These are phyloP conservation scores for Ailurus styani DNA, from an alignment of 2,113 vertebrate genomes.

Conservation along the genomic window DNA sequence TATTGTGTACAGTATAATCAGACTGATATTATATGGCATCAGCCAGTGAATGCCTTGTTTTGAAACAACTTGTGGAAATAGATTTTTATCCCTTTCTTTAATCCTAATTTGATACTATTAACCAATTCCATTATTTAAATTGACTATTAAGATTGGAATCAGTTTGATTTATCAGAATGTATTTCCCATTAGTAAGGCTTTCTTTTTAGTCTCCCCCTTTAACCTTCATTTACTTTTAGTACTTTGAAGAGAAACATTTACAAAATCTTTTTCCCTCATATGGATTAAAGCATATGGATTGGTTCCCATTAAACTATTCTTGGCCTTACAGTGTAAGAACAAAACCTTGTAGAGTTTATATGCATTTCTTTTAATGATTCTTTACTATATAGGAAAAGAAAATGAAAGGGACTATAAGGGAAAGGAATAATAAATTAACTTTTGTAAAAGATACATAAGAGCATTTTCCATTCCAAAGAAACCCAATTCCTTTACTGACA, in stretches of 20 bases:
- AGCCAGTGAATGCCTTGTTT: slow-evolving; percentile 69
- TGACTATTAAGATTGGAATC: slow-evolving; percentile 68
- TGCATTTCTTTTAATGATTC: neutral
- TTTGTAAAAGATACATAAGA: neutral
- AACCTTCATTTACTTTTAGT: slow-evolving; percentile 56
- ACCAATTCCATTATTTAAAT: slow-evolving; percentile 72
- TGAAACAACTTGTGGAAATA: slow-evolving; percentile 72
- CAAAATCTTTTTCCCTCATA: slow-evolving; percentile 6
- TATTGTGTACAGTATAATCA: slow-evolving; percentile 74
- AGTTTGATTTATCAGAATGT: slow-evolving; percentile 67
- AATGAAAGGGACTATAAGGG: neutral
- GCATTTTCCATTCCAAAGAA: neutral
- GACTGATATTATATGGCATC: slow-evolving; percentile 62
- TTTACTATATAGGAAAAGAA: neutral
- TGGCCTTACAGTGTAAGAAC: neutral
- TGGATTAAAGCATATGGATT: neutral
- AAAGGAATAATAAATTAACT: slow-evolving; percentile 22
- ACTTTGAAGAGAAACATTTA: slow-evolving; percentile 46
- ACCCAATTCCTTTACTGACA: neutral
- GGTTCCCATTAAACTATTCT: slow-evolving; percentile 26
- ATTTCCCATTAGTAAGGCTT: slow-evolving; percentile 52
- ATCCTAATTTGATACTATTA: slow-evolving; percentile 70
- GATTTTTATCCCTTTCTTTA: slow-evolving; percentile 57
- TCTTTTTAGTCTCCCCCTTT: slow-evolving; percentile 51
- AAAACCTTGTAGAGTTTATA: slow-evolving; percentile 21